Evolutionary conservation across 2,113 vertebrate species (phyloP).

Genomic region (Ammodytes marinus): DNA sequence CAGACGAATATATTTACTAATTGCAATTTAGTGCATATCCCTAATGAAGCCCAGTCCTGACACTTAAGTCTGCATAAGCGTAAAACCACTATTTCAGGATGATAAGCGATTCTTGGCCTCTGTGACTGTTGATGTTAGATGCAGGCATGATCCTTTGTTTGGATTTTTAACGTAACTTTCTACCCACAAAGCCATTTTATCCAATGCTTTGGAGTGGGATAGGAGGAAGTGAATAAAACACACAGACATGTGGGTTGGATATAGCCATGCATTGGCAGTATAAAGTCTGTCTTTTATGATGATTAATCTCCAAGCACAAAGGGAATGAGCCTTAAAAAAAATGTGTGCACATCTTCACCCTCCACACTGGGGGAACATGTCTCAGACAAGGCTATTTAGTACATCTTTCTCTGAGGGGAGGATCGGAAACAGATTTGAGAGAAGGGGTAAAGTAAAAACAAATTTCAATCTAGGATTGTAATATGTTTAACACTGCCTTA

Average conservation of each 20-base stretch:
- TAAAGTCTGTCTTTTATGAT: conserved; percentile 71
- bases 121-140: conserved; percentile 7
- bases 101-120: conserved; percentile 12
- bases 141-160: conserved; percentile 20
- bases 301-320: conserved; percentile 72
- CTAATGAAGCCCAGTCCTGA: conserved; percentile 77
- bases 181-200: conserved; percentile 6
- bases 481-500: conserved; percentile 4
- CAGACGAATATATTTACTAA: conserved; percentile 79
- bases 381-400: conserved; percentile 51
- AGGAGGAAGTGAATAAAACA: conserved; percentile 27
- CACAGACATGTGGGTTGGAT: conserved; percentile 17
- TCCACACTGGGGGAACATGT: conserved; percentile 22
- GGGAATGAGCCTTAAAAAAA: conserved; percentile 55
- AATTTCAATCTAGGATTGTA: neutral
- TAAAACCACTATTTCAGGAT: conserved; percentile 32
- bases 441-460: neutral
- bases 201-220: conserved; percentile 10
- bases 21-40: conserved; percentile 79
- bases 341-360: conserved; percentile 27
- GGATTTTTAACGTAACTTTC: conserved; percentile 23
- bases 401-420: conserved; percentile 46
- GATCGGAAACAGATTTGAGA: conserved; percentile 20
- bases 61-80: conserved; percentile 47
- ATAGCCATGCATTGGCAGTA: conserved; percentile 56